Base-by-base conservation (phyloP, 2,113 vertebrate species). In the Entelurus aequoreus region DNA sequence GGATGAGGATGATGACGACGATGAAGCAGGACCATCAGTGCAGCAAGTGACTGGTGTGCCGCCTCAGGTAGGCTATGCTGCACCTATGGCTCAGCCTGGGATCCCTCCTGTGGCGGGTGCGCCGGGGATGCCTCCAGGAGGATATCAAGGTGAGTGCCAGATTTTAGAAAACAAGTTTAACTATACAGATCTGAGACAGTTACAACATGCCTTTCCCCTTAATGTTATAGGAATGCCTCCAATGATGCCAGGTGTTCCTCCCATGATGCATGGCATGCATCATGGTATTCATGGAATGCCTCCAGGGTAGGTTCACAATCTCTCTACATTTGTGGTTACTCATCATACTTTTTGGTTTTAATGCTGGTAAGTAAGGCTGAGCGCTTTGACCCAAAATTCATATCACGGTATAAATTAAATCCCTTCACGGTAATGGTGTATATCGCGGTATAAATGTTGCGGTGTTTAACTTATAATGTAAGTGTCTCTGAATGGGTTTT, bases 171-270 rank as follows among this genome's bases (percentile, higher is more conserved):
- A 12, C 2, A n/a, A 14, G 5, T 12, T 59, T 14, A 12, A 12
- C 8, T 5, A 5, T 6, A 4, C 15, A 42, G 6, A 36, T 7
- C 2, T 42, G 12, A 57, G 4, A 15, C 10, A 12, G 10, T 46
- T 46, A 4, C 9, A 66, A 21, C 19, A 19, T 40, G 8, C 36
- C 10, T 6, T 35, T 8, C 64, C 7, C 36, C 37, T 74, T 2
- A 1, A 54, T 58, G 54, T 65, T 83, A 6, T 71, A 98, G 97
- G 95, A 82, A 96, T 99, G 92, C 97, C 94, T 60, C 94, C 92
- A 1, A 90, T 98, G 84, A 96, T 98, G 94, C 94, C 93, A 46
- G 92, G 94, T 69, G 94, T 96, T 85, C 94, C 95, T 72, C 94
- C 94, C 56, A 91, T 97, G 89, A 90, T 90, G 85, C 84, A 88